Base-by-base conservation (phyloP, 2,888 invertebrate species). In the Dermolepida albohirtum region DNA sequence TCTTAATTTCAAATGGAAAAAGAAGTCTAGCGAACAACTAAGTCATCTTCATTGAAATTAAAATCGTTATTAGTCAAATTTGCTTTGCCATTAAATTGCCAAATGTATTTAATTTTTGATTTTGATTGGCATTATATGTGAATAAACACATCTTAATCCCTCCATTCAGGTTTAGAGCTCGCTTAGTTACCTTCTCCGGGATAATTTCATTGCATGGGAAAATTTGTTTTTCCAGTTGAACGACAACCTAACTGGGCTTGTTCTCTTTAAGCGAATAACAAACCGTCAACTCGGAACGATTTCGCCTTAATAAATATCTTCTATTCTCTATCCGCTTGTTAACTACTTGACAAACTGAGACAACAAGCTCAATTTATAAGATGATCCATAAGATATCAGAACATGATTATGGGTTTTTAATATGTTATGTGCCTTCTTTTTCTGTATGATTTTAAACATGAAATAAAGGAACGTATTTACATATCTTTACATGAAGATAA, bases 121-220 rank as follows among this genome's bases (percentile, higher is more conserved):
- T 47, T 47, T 12, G 17, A 8, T 6, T 16, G 17, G 8, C 10
- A 17, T 47, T 47, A 47, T 14, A 12, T 47, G 12, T 4, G 17
- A 14, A 6, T 47, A 47, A 47, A 10, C 14, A 14, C 10, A 14
- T 17, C 12, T 8, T 47, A 47, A 47, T 47, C 17, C 16, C 14
- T 16, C 17, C 10, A 47, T 47, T 47, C 17, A 47, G 17, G 14
- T 5, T 17, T 17, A 14, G 17, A 47, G 44, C 17, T 47, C 7
- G 17, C 17, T n/a, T 17, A 16, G 44, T 47, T 47, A 47, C 44
- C 44, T 47, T 14, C 17, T 16, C 44, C 17, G 12, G 44, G 4
- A 47, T 47, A 14, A 47, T 47, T 47, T 47, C 17, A 14, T 47
- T 47, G 44, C 44, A 16, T 47, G 17, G 34, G 1, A 17, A 49